Conservation (phyloP, 2,113 vertebrate genomes). For the Polypterus senegalus region DNA sequence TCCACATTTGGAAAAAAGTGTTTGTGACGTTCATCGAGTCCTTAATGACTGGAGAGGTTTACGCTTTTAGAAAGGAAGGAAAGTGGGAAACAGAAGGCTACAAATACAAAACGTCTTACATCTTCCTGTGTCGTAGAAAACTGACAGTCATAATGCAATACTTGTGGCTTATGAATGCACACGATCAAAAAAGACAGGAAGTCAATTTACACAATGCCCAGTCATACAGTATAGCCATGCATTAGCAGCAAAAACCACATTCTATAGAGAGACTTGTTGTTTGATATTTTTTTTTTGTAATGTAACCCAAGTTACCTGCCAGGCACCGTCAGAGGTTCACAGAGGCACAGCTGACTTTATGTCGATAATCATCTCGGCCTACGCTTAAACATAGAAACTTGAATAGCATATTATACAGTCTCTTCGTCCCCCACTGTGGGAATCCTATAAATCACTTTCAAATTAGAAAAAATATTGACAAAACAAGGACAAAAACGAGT, state of each 20-base stretch:
- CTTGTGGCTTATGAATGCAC: not conserved
- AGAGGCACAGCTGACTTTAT: slow-evolving; percentile 5
- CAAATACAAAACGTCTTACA: slow-evolving; percentile 13
- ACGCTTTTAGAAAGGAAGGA: too few relatives aligned
- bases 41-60: slow-evolving; percentile 10
- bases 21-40: slow-evolving; percentile 16
- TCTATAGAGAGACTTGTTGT: slow-evolving; percentile 13
- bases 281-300: slow-evolving; percentile 20
- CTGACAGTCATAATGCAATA: not conserved
- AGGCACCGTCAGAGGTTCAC: not conserved
- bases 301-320: not conserved
- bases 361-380: not conserved
- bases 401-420: slow-evolving; percentile 23
- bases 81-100: slow-evolving; percentile 1
- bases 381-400: slow-evolving; percentile 19
- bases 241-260: slow-evolving; percentile 34
- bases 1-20: not conserved
- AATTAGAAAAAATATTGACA: slow-evolving; percentile 8
- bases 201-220: slow-evolving; percentile 12
- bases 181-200: not conserved
- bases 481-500: slow-evolving; percentile 23
- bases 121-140: slow-evolving; percentile 1
- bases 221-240: slow-evolving; percentile 39
- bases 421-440: slow-evolving; percentile 22
- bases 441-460: slow-evolving; percentile 30